Base-by-base conservation (phyloP, 2,113 vertebrate genomes). In the Ophthalmolycus amberensis region DNA sequence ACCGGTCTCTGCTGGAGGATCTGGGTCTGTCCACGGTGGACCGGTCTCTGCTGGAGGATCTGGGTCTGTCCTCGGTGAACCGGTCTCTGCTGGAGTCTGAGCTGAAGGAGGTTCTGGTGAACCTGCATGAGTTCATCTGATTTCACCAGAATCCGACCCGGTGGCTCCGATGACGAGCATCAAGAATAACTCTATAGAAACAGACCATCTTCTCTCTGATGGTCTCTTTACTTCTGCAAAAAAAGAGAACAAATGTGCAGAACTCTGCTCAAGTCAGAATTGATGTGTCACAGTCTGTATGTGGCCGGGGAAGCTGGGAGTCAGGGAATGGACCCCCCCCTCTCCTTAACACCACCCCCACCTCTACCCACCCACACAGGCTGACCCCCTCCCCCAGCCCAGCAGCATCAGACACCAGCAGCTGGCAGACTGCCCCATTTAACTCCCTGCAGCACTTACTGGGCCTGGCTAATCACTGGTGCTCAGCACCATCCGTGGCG, bases 381-480 rank as follows among this genome's bases (percentile, higher is more conserved):
- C 32, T 56, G 38, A 77, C 83, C 65, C 77, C 89, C 66, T 70
- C 82, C 77, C 79, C 52, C 88, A 65, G 64, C 71, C 56, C 60
- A 71, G 83, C 86, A 89, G 85, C 92, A 85, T 84, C 79, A 90
- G 89, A 86, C 94, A 94, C 94, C 92, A 90, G 95, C 96, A 97
- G 97, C 96, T 97, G 96, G 95, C 95, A 95, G 94, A 85, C 93
- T 96, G 86, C 90, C 94, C 95, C 95, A 96, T 95, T 91, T 85
- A 82, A 71, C 91, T 94, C 92, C 92, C 94, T 92, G 77, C 92
- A 79, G 92, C 93, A 89, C 93, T 93, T 91, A 90, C 94, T 95
- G 94, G 95, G 95, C 89, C 95, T 88, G 89, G 94, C 95, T 97
- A 97, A 98, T 98, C 97, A 96, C 94, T 97, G 95, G 92, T 96